Conservation (phyloP, 2,113 vertebrate species). For the Columbina picui region DNA sequence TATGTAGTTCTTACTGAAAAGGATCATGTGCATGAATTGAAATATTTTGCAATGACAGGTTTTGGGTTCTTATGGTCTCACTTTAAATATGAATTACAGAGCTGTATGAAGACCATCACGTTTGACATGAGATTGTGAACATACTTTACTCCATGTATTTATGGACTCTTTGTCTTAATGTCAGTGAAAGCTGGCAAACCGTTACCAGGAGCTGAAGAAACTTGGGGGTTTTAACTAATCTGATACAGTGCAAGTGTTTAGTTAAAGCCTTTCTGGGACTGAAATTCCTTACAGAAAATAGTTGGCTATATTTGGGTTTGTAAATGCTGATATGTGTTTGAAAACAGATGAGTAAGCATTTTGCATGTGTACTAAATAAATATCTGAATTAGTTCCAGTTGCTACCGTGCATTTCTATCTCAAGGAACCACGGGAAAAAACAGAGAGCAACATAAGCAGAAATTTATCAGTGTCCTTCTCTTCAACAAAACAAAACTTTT, state of each 20-base stretch:
- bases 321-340: background rate
- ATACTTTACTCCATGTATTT: background rate
- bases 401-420: background rate
- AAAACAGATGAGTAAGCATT: conserved; percentile 18
- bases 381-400: background rate
- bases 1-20: background rate
- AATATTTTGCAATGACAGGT: background rate
- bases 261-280: background rate
- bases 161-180: background rate
- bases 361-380: background rate
- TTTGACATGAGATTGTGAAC: background rate
- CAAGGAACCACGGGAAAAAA: background rate
- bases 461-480: background rate
- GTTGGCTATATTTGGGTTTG: background rate
- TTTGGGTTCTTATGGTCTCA: background rate
- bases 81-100: background rate
- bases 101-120: background rate
- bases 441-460: background rate
- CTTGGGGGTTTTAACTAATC: background rate
- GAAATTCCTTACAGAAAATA: background rate
- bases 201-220: background rate
- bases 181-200: background rate
- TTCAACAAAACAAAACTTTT: background rate
- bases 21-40: background rate
- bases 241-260: background rate